Conservation (phyloP, 1,140 invertebrate genomes). For the Trichonephila clavipes region DNA sequence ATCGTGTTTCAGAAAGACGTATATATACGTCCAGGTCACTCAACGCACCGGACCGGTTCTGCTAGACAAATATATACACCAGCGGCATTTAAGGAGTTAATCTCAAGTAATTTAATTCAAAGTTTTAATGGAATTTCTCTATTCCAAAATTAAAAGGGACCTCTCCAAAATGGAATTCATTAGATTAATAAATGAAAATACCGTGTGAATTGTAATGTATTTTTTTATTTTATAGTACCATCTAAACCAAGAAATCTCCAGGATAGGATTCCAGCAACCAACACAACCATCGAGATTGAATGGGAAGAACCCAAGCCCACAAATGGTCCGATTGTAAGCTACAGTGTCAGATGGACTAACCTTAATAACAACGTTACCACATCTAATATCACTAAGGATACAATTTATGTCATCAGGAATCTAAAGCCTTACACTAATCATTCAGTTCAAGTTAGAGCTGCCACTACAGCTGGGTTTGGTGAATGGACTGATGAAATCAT, state of each 20-base stretch:
- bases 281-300: background rate
- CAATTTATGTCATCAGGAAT: background rate
- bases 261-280: background rate
- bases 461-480: conserved; percentile 81
- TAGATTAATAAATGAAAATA: too few species aligned
- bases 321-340: background rate
- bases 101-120: too few species aligned
- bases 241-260: background rate
- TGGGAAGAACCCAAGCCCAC: conserved; percentile 1
- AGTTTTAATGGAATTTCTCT: too few species aligned
- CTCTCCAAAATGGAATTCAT: too few species aligned
- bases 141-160: too few species aligned
- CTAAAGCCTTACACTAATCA: conserved; percentile 80
- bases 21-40: too few species aligned
- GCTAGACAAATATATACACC: too few species aligned
- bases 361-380: background rate
- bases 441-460: conserved; percentile 82
- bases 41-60: too few species aligned
- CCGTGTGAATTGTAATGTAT: too few species aligned
- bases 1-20: too few species aligned
- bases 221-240: conserved; percentile 11
- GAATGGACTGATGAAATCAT: conserved; percentile 79
- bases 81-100: too few species aligned
- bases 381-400: background rate
- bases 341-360: background rate